Conservation (phyloP, 2,113 vertebrate genomes). For the Arvicanthis niloticus region DNA sequence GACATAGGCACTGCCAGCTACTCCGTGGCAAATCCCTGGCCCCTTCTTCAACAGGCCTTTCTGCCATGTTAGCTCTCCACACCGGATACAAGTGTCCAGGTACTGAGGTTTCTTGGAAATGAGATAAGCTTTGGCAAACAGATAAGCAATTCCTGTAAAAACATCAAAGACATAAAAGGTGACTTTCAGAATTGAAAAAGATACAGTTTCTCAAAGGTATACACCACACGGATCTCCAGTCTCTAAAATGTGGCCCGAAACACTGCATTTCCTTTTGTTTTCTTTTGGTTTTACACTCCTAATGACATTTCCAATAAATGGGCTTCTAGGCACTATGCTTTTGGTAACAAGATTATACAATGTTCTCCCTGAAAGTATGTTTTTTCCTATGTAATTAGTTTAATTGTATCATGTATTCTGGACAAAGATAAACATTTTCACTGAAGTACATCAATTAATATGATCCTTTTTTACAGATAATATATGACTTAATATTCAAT, state of each 20-base stretch:
- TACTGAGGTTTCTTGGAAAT: constrained; percentile 94
- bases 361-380: neutral
- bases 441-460: constrained; percentile 7
- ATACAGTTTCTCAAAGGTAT: neutral
- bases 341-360: constrained; percentile 42
- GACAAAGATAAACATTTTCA: constrained; percentile 53
- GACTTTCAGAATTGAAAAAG: constrained; percentile 50
- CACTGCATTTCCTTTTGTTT: neutral
- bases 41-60: constrained; percentile 95
- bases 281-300: neutral
- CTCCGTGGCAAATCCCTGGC: constrained; percentile 93
- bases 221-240: constrained; percentile 10
- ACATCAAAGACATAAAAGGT: constrained; percentile 72
- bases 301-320: constrained; percentile 2
- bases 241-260: neutral
- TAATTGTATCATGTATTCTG: constrained; percentile 1
- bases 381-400: constrained; percentile 33
- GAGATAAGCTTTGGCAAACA: constrained; percentile 95
- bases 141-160: constrained; percentile 92
- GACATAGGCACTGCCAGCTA: constrained; percentile 94
- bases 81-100: constrained; percentile 93
- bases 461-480: constrained; percentile 60
- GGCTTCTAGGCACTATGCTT: neutral
- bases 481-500: constrained; percentile 55
- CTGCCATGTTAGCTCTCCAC: constrained; percentile 94